Evolutionary conservation across 2,888 invertebrate genomes (phyloP).

Genomic region (Eumacrocentrus americanus): DNA sequence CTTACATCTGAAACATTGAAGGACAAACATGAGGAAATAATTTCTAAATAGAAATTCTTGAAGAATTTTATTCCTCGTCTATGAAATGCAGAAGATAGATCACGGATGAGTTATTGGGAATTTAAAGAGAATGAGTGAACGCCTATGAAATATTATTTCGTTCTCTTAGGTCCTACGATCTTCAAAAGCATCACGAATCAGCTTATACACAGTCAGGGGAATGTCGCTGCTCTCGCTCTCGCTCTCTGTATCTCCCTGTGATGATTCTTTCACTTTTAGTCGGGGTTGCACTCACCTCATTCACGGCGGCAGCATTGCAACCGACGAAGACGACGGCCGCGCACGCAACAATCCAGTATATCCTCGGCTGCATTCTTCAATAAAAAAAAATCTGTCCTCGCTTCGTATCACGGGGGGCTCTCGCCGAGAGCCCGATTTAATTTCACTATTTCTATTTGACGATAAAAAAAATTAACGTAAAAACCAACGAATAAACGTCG

Average conservation of each 20-base stretch:
- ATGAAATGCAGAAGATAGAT: background rate
- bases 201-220: background rate
- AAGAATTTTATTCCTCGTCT: too few species aligned
- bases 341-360: slow-evolving; percentile 75
- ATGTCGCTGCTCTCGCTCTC: background rate
- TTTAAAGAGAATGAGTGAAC: too few species aligned
- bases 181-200: background rate
- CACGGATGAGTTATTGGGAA: too few species aligned
- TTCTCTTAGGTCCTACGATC: background rate
- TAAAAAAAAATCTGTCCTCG: slow-evolving; percentile 25
- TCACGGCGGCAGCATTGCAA: slow-evolving; percentile 70
- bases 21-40: too few species aligned
- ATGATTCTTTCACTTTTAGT: slow-evolving; percentile 7
- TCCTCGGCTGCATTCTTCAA: slow-evolving; percentile 73
- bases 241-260: too few species aligned
- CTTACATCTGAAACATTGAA: too few species aligned
- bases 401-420: slow-evolving; percentile 34
- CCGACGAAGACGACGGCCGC: slow-evolving; percentile 75
- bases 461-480: slow-evolving; percentile 12
- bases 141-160: background rate
- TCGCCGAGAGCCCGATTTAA: slow-evolving; percentile 34
- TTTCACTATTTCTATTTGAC: slow-evolving; percentile 15
- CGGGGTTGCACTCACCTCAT: slow-evolving; percentile 70
- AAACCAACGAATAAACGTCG: slow-evolving; percentile 37
- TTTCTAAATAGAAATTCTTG: too few species aligned